Conservation (phyloP, 2,888 invertebrate genomes). For the Hydraecia micacea region DNA sequence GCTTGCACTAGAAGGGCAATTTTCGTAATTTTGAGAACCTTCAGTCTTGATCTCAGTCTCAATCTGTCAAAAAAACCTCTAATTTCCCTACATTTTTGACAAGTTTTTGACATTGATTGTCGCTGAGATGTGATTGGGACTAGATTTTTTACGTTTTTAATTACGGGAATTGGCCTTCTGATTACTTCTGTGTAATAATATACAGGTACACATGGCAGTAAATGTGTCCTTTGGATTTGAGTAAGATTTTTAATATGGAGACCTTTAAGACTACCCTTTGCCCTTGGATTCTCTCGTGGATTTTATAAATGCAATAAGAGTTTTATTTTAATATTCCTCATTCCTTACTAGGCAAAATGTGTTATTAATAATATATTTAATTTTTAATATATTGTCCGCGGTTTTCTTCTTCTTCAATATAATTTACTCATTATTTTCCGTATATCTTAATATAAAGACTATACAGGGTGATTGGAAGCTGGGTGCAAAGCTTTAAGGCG, state of each 20-base stretch:
- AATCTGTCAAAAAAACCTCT: background rate
- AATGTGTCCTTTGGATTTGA: background rate
- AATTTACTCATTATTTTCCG: slow-evolving; percentile 16
- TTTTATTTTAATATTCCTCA: slow-evolving; percentile 39
- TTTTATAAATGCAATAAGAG: slow-evolving; percentile 10
- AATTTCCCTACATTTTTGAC: no score
- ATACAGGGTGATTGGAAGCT: no score
- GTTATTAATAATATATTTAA: slow-evolving; percentile 1
- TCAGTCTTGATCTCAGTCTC: background rate
- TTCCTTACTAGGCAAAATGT: slow-evolving; percentile 38
- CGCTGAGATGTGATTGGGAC: background rate
- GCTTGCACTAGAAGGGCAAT: background rate
- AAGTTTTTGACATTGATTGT: background rate
- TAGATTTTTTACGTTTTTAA: background rate
- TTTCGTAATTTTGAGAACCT: background rate
- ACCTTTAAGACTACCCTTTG: slow-evolving; percentile 26
- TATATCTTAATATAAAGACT: slow-evolving; percentile 6
- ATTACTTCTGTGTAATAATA: slow-evolving; percentile 32
- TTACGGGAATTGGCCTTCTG: background rate
- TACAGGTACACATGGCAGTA: background rate
- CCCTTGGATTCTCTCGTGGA: background rate
- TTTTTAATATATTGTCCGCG: background rate
- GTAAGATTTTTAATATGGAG: slow-evolving; percentile 16
- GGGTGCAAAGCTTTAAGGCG: no score
- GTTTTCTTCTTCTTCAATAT: slow-evolving; percentile 5